phyloP scores from a whole-genome alignment of 2,113 vertebrate species.

The Pseudorectes ferrugineus region DNA sequence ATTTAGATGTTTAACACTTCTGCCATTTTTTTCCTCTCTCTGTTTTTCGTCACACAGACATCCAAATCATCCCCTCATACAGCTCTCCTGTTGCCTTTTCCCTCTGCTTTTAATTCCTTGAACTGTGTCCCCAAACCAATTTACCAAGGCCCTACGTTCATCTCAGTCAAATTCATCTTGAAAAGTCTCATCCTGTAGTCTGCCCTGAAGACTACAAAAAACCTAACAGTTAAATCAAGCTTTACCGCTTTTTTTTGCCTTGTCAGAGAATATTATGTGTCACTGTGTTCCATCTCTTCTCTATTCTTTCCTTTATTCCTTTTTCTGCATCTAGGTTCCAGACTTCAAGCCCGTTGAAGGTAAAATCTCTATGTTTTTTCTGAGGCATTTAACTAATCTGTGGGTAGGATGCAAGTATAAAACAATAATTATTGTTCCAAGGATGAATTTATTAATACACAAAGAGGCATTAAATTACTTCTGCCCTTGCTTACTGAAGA shows the following conservation, averaged over 20 bases:
- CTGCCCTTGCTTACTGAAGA: neutral
- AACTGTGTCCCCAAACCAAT: neutral
- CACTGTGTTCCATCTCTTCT: neutral
- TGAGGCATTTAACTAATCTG: neutral
- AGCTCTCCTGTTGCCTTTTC: neutral
- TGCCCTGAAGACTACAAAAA: neutral
- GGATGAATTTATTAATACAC: neutral
- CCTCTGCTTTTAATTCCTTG: neutral
- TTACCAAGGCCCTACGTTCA: neutral
- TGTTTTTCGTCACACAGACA: neutral
- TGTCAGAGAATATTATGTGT: neutral
- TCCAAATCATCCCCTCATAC: neutral
- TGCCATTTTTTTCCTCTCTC: neutral
- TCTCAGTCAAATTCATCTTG: constrained; percentile 1
- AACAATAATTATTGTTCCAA: neutral
- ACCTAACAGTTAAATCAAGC: neutral
- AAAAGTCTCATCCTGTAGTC: neutral
- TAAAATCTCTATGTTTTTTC: neutral
- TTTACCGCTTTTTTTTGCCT: neutral
- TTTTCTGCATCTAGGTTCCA: neutral
- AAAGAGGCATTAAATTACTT: neutral
- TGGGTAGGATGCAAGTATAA: neutral
- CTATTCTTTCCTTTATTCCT: neutral
- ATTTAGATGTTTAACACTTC: neutral
- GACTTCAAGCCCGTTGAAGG: neutral